Base-by-base conservation (phyloP, 2,113 vertebrate species). In the Sprattus sprattus region DNA sequence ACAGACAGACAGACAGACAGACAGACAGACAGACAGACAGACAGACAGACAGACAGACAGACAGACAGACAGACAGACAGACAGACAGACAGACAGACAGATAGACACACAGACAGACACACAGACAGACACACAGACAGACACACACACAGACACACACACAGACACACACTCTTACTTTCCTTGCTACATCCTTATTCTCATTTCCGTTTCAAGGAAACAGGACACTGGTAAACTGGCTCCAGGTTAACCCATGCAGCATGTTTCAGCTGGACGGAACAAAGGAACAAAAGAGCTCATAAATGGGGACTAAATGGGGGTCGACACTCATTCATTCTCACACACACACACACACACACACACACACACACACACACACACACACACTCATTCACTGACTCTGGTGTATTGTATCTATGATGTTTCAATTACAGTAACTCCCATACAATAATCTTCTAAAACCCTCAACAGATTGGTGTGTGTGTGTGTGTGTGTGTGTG, bases 1-100 rank as follows among this genome's bases (percentile, higher is more conserved):
- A 50, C 6, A 86, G 80, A 81, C 57, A 75, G 32, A 82, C 60
- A 83, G 71, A 5, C 16, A 81, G 11, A 50, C 6, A 86, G 80
- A 81, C 57, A 64, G 39, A 39, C 39, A 39, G 1, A 39, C 39
- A 39, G 39, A 39, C 39, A 39, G 1, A 39, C 39, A 39, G 1
- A 39, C 39, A 39, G 1, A 39, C 39, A 39, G 39, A 39, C 1
- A 39, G 1, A 39, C 25, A 32, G 25, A 28, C 64, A 32, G n/a
- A 81, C 81, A 39, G 39, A 39, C 39, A 39, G 1, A 39, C 1
- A 39, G 39, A 39, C 39, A 39, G 1, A 39, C 60, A 83, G 71
- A 3, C 16, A 81, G 11, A 50, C 6, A 86, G 80, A 81, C 57
- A 75, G 32, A 82, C 60, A 83, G 71, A 5, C 16, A 81, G 11